phyloP scores from a whole-genome alignment of 2,113 vertebrate genomes.

The Nycticryphes semicollaris region DNA sequence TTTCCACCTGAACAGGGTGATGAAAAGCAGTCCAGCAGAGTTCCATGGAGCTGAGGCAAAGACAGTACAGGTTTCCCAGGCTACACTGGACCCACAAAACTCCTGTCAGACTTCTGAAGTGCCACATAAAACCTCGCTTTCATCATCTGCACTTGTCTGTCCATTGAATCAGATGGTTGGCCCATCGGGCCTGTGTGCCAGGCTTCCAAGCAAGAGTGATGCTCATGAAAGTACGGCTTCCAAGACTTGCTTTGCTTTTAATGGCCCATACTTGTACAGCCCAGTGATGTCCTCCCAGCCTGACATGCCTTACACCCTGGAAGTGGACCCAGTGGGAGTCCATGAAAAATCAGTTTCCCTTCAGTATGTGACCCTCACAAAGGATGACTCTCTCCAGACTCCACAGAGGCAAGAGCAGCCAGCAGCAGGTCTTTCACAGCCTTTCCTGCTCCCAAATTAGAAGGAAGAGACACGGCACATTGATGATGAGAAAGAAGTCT shows the following conservation, averaged over 20 bases:
- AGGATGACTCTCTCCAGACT: neutral
- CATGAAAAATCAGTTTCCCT: neutral
- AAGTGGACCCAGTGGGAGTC: fast-evolving
- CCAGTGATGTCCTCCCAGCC: conserved; percentile 19
- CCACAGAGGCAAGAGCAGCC: neutral
- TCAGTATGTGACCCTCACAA: conserved; percentile 63
- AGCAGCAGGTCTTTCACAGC: neutral
- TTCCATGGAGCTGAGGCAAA: neutral
- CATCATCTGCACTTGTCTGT: neutral
- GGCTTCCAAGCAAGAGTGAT: neutral
- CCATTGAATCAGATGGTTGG: neutral
- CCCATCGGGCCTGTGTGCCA: neutral
- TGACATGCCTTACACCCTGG: neutral
- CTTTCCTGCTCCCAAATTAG: neutral
- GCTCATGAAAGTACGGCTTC: neutral
- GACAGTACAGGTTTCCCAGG: neutral
- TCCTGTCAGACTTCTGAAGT: neutral
- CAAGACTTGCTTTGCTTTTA: conserved; percentile 60
- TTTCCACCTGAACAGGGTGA: neutral
- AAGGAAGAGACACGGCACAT: neutral
- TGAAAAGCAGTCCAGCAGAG: neutral
- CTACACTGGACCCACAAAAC: neutral
- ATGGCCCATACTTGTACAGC: conserved; percentile 66
- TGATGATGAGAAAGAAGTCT: neutral
- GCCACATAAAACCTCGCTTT: neutral